phyloP scores from a whole-genome alignment of 2,113 vertebrate genomes.

The Spheniscus mendiculus region DNA sequence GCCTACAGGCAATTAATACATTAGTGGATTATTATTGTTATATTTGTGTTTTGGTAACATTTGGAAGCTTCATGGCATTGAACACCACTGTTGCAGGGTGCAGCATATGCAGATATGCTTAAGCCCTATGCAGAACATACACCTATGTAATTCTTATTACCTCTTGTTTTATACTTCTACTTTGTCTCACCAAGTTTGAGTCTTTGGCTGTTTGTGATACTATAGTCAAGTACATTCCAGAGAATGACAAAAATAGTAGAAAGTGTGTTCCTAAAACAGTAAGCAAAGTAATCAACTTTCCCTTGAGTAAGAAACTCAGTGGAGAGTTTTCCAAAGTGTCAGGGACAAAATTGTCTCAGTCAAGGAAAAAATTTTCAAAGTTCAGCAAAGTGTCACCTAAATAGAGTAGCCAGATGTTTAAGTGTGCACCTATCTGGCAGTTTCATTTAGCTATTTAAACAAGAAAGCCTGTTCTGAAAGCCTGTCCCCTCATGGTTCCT shows the following conservation, averaged over 20 bases:
- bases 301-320: background rate
- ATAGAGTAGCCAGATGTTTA: background rate
- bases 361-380: background rate
- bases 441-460: background rate
- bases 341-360: background rate
- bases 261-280: background rate
- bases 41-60: background rate
- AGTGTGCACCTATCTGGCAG: background rate
- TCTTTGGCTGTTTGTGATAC: background rate
- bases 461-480: background rate
- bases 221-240: background rate
- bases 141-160: background rate
- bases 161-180: background rate
- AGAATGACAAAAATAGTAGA: background rate
- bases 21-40: background rate
- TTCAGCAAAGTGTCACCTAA: background rate
- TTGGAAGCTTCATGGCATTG: fast-evolving
- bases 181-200: background rate
- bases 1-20: background rate
- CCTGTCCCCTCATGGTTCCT: fast-evolving
- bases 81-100: background rate
- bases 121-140: background rate
- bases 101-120: background rate
- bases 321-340: background rate
- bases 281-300: background rate